Percentiles rank a stretch among this genome's conserved stretches.
phyloP scores from a whole-genome alignment of 2,888 invertebrate species.

The Tenthredo livida region DNA sequence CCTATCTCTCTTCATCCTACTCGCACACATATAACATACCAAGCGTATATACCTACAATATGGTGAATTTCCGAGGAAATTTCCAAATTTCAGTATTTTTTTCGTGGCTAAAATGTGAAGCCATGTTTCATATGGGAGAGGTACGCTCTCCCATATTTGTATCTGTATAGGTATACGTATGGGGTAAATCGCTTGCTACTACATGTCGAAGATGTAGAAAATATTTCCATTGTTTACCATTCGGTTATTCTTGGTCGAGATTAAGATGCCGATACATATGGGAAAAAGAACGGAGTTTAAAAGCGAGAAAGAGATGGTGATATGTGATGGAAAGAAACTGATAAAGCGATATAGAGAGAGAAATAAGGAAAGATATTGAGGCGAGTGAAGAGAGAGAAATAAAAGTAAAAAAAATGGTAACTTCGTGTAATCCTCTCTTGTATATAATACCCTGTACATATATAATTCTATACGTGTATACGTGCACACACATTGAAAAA shows the following conservation, averaged over 20 bases:
- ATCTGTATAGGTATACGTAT: background rate
- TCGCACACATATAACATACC: background rate
- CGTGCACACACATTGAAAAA: background rate
- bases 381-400: conserved; percentile 50
- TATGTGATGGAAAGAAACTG: conserved; percentile 7
- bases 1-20: conserved; percentile 55
- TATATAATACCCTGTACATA: too few species aligned
- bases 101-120: too few species aligned
- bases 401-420: conserved; percentile 41
- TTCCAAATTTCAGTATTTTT: too few species aligned
- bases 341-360: conserved; percentile 28
- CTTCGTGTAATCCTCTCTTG: background rate
- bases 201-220: conserved; percentile 1
- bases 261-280: conserved; percentile 38
- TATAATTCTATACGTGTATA: background rate
- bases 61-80: too few species aligned
- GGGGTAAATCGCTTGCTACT: background rate
- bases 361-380: conserved; percentile 23
- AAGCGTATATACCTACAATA: background rate
- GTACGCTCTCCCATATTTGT: too few species aligned
- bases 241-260: conserved; percentile 6
- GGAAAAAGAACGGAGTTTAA: conserved; percentile 41
- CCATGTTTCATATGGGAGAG: background rate
- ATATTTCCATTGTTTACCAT: conserved; percentile 45
- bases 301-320: conserved; percentile 41